Percentiles rank a stretch among this genome's conserved stretches.
Conservation (phyloP, 2,888 invertebrate species). For the Drosophila fulvimacula region DNA sequence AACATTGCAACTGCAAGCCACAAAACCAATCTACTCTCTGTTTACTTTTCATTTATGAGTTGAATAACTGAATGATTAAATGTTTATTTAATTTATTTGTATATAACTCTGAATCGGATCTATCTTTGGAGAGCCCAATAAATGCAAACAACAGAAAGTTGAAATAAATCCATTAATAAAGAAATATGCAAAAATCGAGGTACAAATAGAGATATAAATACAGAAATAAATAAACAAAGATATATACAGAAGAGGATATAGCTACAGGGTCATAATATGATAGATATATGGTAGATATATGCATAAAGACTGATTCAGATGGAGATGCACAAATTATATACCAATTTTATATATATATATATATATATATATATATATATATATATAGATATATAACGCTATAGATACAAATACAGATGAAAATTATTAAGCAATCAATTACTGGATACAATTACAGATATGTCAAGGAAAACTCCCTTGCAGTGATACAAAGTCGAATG, state of each 20-base stretch:
- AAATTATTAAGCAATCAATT: not conserved
- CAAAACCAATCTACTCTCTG: not conserved
- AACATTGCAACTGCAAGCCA: too few relatives aligned
- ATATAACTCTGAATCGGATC: not conserved
- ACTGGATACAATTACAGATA: too few relatives aligned
- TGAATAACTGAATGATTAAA: not conserved
- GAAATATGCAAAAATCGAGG: not conserved
- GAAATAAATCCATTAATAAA: not conserved
- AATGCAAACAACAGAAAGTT: not conserved
- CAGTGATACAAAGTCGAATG: too few relatives aligned
- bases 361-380: not conserved
- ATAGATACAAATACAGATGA: not conserved
- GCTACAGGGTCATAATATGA: not conserved
- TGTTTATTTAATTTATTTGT: not conserved
- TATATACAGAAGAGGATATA: not conserved
- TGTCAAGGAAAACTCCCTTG: too few relatives aligned
- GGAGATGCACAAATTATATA: not conserved
- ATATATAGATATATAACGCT: not conserved
- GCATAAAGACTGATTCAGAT: not conserved
- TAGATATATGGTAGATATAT: not conserved
- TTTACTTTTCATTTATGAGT: not conserved
- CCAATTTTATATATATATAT: not conserved
- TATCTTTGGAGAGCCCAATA: not conserved
- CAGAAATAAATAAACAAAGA: not conserved
- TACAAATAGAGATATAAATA: not conserved